Conservation (phyloP, 2,113 vertebrate species). For the Coracopsis vasa region DNA sequence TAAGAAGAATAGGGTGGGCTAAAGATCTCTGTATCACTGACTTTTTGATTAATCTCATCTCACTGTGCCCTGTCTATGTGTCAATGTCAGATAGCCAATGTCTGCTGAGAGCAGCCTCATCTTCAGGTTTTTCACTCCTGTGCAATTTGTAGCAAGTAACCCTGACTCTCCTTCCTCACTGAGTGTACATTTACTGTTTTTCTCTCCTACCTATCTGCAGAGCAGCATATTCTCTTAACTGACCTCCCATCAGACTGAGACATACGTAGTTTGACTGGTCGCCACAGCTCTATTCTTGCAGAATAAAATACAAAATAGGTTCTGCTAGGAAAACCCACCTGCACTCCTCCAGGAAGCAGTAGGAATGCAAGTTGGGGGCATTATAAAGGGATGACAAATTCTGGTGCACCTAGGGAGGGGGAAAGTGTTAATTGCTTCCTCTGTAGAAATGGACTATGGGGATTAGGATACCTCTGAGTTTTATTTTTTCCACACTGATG, state of each 20-base stretch:
- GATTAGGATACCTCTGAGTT: not conserved
- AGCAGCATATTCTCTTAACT: not conserved
- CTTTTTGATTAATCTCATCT: not conserved
- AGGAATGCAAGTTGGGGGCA: fast-evolving
- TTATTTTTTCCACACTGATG: not conserved
- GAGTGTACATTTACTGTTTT: fast-evolving
- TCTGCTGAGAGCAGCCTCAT: not conserved
- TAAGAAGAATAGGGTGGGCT: not conserved
- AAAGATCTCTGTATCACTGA: not conserved
- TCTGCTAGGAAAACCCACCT: not conserved
- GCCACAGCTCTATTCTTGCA: not conserved
- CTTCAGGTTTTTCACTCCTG: not conserved
- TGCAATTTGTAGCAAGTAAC: not conserved
- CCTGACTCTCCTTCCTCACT: not conserved
- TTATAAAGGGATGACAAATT: not conserved
- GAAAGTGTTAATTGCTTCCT: not conserved
- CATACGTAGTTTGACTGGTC: fast-evolving
- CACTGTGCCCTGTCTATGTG: not conserved
- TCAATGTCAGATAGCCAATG: fast-evolving
- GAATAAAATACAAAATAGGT: fast-evolving
- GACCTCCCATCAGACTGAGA: not conserved
- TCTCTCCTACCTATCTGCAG: not conserved
- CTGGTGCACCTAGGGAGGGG: no score
- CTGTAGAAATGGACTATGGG: not conserved
- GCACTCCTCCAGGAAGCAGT: fast-evolving